Evolutionary conservation across 2,113 vertebrate genomes (phyloP).

Genomic region (Crypturellus undulatus): DNA sequence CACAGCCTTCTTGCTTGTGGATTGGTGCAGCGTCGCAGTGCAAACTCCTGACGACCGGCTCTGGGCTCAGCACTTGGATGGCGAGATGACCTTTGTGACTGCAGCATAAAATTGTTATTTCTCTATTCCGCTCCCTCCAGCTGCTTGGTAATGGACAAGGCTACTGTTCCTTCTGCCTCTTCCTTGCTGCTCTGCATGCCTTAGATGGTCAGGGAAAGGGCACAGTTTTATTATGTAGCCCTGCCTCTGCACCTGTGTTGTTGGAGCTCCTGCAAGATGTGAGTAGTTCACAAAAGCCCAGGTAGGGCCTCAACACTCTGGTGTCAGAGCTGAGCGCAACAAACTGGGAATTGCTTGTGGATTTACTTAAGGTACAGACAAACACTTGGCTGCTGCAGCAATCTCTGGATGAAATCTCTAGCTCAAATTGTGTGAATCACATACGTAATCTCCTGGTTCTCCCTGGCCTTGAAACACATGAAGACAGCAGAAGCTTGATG

Average conservation of each 20-base stretch:
- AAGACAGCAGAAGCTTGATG: slow-evolving; percentile 9
- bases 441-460: not conserved
- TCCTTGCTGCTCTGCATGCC: not conserved
- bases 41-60: not conserved
- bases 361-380: not conserved
- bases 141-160: not conserved
- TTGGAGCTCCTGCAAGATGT: not conserved
- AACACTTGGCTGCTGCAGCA: not conserved
- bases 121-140: not conserved
- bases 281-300: not conserved
- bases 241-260: not conserved
- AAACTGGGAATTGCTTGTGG: not conserved
- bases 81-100: not conserved
- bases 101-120: not conserved
- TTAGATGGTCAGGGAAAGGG: not conserved
- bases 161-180: not conserved
- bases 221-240: not conserved
- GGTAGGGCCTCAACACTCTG: not conserved
- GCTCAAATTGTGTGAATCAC: not conserved
- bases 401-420: not conserved
- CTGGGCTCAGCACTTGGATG: not conserved
- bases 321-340: not conserved
- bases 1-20: accelerated
- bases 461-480: not conserved
- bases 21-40: not conserved